Percentiles rank a stretch among this genome's conserved stretches.
These are phyloP conservation scores for Enteromius thamalakanensis DNA, from an alignment of 2,797 vertebrate species.

Conservation along the genomic window DNA sequence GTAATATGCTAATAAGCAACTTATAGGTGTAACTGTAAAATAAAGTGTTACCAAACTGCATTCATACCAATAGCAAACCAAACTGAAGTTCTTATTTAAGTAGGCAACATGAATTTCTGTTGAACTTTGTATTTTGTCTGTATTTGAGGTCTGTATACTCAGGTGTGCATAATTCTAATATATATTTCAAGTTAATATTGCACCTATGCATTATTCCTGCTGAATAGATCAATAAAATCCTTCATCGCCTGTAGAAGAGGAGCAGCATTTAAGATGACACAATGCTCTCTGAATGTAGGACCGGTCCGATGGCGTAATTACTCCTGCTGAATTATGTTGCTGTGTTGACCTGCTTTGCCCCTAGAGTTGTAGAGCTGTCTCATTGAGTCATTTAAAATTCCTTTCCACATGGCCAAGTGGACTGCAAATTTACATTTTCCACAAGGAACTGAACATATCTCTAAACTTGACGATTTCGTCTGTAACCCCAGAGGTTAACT, in stretches of 20 bases:
- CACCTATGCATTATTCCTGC: neutral
- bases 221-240: conserved; percentile 26
- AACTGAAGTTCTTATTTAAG: neutral
- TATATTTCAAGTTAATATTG: conserved; percentile 7
- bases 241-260: neutral
- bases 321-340: conserved; percentile 34
- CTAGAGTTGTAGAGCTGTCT: conserved; percentile 28
- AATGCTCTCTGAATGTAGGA: conserved; percentile 22
- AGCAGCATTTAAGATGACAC: conserved; percentile 23
- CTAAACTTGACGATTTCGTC: conserved; percentile 50
- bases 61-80: neutral
- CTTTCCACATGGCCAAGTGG: conserved; percentile 18
- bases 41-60: neutral
- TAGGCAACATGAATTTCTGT: neutral
- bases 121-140: conserved; percentile 5
- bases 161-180: conserved; percentile 1
- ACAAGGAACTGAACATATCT: conserved; percentile 47
- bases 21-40: too few relatives aligned
- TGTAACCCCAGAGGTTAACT: conserved; percentile 70
- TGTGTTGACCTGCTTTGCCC: conserved; percentile 32
- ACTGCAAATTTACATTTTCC: conserved; percentile 52
- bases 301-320: conserved; percentile 9
- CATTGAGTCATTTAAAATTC: conserved; percentile 35
- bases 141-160: conserved; percentile 14
- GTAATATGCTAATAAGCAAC: too few relatives aligned